Conservation (phyloP, 2,888 invertebrate species). For the Hydriomena furcata region DNA sequence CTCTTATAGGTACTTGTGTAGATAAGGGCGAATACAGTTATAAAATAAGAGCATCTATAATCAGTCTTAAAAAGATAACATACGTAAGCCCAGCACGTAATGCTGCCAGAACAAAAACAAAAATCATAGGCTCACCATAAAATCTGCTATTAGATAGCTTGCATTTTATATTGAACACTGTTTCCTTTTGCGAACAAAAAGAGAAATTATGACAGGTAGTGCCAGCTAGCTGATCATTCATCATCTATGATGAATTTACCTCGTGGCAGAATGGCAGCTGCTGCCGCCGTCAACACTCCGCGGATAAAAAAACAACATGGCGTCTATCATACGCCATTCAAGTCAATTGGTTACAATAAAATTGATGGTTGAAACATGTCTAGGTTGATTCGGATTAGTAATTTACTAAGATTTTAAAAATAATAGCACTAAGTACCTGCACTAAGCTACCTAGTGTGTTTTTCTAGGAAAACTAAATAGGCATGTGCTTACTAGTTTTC, state of each 20-base stretch:
- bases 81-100: conserved; percentile 1
- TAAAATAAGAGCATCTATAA: too few species aligned
- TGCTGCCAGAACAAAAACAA: conserved; percentile 5
- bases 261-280: conserved; percentile 64
- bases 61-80: too few species aligned
- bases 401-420: conserved; percentile 1
- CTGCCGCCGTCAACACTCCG: conserved; percentile 45
- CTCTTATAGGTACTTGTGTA: too few species aligned
- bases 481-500: too few species aligned
- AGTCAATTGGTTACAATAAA: conserved; percentile 72
- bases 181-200: conserved; percentile 40
- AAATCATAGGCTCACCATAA: conserved; percentile 8
- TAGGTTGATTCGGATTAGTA: conserved; percentile 39
- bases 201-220: conserved; percentile 35
- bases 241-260: conserved; percentile 66
- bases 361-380: conserved; percentile 61
- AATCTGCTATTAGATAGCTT: conserved; percentile 7
- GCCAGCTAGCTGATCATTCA: conserved; percentile 48
- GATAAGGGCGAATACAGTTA: too few species aligned
- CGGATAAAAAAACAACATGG: conserved; percentile 47
- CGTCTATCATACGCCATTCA: conserved; percentile 62
- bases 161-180: conserved; percentile 31
- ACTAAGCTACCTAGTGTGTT: too few species aligned
- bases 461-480: too few species aligned
- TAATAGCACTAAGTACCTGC: background rate